Evolutionary conservation across 1,140 invertebrate species (phyloP).

Genomic region (Euura lappo): DNA sequence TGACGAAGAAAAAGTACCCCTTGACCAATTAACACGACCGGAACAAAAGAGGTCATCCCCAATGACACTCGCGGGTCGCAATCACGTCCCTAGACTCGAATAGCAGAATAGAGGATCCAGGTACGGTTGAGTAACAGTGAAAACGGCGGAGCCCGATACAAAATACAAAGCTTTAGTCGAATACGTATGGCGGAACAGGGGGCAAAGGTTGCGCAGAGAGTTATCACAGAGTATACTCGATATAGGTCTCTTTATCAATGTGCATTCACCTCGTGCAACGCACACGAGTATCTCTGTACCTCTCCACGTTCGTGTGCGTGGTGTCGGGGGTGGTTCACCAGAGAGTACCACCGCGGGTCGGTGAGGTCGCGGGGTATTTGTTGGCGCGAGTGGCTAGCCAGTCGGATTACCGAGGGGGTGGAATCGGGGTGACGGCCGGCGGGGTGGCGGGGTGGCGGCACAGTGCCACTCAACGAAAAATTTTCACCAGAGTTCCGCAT

Average conservation of each 20-base stretch:
- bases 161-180: constrained; percentile 2
- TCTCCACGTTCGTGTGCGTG: constrained; percentile 41
- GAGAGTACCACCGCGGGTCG: constrained; percentile 51
- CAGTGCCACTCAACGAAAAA: constrained; percentile 56
- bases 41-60: too few relatives aligned
- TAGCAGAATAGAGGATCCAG: too few relatives aligned
- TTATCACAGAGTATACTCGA: neutral
- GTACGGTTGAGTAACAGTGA: neutral
- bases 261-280: neutral
- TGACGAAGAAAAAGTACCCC: too few relatives aligned
- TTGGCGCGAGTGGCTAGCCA: constrained; percentile 61
- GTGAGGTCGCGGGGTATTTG: constrained; percentile 57
- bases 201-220: constrained; percentile 1
- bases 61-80: too few relatives aligned
- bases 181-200: neutral
- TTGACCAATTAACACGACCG: too few relatives aligned
- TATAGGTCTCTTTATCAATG: constrained; percentile 1
- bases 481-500: constrained; percentile 42
- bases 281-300: neutral
- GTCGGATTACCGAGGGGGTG: constrained; percentile 55
- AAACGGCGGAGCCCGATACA: neutral
- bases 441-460: constrained; percentile 20
- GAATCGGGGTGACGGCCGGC: constrained; percentile 30
- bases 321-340: constrained; percentile 59
- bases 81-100: too few relatives aligned